These are phyloP conservation scores for Drosophila kanapiae DNA, from an alignment of 1,140 invertebrate species.

Conservation along the genomic window DNA sequence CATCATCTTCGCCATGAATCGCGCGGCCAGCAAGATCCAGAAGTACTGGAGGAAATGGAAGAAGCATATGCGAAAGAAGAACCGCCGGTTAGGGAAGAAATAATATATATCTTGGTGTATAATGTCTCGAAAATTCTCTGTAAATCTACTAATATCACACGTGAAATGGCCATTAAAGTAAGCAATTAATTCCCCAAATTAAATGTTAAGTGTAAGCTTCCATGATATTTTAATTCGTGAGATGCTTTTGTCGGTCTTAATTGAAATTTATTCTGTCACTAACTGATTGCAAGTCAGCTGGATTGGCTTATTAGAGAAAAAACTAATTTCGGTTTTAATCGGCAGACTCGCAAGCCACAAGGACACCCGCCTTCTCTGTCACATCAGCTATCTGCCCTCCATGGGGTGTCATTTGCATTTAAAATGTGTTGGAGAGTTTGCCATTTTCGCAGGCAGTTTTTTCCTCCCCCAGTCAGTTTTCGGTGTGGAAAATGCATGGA, in stretches of 20 bases:
- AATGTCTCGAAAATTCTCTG: not conserved
- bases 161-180: too few species aligned
- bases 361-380: slow-evolving; percentile 5
- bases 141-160: not conserved
- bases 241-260: slow-evolving; percentile 9
- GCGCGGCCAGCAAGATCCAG: slow-evolving; percentile 64
- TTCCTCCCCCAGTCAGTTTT: slow-evolving; percentile 23
- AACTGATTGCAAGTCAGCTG: slow-evolving; percentile 48
- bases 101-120: not conserved
- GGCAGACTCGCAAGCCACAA: slow-evolving; percentile 47
- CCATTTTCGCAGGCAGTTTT: slow-evolving; percentile 29
- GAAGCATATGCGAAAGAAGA: slow-evolving; percentile 34
- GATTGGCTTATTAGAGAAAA: slow-evolving; percentile 66
- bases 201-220: not conserved
- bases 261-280: slow-evolving; percentile 42
- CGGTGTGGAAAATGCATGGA: slow-evolving; percentile 58
- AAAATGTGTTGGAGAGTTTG: slow-evolving; percentile 49
- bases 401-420: slow-evolving; percentile 74
- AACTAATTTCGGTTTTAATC: slow-evolving; percentile 76
- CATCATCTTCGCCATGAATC: slow-evolving; percentile 49
- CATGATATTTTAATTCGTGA: too few species aligned
- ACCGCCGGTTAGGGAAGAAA: not conserved
- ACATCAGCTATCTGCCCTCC: slow-evolving; percentile 16
- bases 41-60: slow-evolving; percentile 64
- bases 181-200: not conserved